Percentiles rank a stretch among this genome's conserved stretches.
phyloP scores from a whole-genome alignment of 1,140 invertebrate species.

The Sogatella furcifera region DNA sequence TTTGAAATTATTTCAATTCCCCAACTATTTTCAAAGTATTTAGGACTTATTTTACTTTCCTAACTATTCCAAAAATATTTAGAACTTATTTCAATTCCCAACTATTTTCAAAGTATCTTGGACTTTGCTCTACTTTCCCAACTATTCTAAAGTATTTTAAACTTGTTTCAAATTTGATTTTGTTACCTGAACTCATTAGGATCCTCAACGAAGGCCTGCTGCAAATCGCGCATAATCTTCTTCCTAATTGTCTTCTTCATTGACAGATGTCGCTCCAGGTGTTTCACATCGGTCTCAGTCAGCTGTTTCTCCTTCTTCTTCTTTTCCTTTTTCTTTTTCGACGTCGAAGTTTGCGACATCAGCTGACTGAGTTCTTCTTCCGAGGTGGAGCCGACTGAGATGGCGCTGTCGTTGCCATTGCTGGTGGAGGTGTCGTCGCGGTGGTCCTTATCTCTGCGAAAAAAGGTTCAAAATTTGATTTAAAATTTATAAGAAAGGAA shows the following conservation, averaged over 20 bases:
- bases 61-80: too few species aligned
- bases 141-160: too few species aligned
- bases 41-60: too few species aligned
- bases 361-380: slow-evolving; percentile 38
- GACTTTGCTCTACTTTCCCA: too few species aligned
- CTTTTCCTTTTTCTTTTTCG: slow-evolving; percentile 41
- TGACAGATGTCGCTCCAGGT: slow-evolving; percentile 65
- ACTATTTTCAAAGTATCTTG: too few species aligned
- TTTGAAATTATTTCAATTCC: too few species aligned
- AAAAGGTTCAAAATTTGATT: too few species aligned
- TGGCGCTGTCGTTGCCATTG: slow-evolving; percentile 37
- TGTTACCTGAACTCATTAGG: slow-evolving; percentile 48
- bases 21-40: too few species aligned
- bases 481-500: too few species aligned
- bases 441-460: slow-evolving; percentile 23
- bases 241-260: slow-evolving; percentile 81
- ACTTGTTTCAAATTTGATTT: too few species aligned
- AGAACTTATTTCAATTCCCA: too few species aligned
- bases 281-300: slow-evolving; percentile 58
- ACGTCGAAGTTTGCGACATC: slow-evolving; percentile 39
- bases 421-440: slow-evolving; percentile 10
- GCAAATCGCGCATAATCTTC: slow-evolving; percentile 73
- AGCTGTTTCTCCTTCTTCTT: slow-evolving; percentile 47
- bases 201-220: slow-evolving; percentile 62
- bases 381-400: slow-evolving; percentile 37